A percentile compares a stretch with the other conserved stretches of the same genome.
Conservation (phyloP, 1,140 invertebrate genomes). For the Drosophila auraria region DNA sequence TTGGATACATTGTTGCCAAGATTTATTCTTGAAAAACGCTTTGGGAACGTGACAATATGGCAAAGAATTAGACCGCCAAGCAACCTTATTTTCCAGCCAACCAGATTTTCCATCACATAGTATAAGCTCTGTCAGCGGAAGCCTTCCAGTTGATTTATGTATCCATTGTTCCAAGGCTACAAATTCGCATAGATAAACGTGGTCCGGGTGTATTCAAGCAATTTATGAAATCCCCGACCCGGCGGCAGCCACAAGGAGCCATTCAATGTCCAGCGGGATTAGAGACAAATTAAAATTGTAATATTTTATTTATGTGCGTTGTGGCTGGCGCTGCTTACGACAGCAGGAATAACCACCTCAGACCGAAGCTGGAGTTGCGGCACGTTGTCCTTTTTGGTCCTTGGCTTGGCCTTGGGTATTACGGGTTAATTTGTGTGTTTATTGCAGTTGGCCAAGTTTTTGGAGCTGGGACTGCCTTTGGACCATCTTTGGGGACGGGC, state of each 20-base stretch:
- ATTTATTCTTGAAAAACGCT: not conserved
- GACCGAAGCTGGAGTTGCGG: slow-evolving; percentile 56
- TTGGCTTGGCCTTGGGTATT: slow-evolving; percentile 68
- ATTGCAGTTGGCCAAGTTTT: slow-evolving; percentile 82
- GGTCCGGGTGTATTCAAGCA: slow-evolving; percentile 49
- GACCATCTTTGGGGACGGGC: slow-evolving; percentile 41
- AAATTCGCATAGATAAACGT: slow-evolving; percentile 44
- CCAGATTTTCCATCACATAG: slow-evolving; percentile 11
- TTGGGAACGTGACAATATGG: not conserved
- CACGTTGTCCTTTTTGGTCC: slow-evolving; percentile 69
- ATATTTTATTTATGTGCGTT: slow-evolving; percentile 81
- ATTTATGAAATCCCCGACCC: slow-evolving; percentile 63
- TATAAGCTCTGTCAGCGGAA: slow-evolving; percentile 56
- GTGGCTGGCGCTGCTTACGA: slow-evolving; percentile 30
- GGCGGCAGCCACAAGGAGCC: slow-evolving; percentile 37
- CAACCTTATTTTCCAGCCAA: slow-evolving; percentile 8
- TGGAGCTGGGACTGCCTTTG: slow-evolving; percentile 36
- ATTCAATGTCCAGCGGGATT: slow-evolving; percentile 72
- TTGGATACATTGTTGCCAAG: not conserved
- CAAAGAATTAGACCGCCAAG: not conserved
- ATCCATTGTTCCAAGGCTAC: slow-evolving; percentile 30
- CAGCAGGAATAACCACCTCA: slow-evolving; percentile 31
- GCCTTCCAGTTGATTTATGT: slow-evolving; percentile 69
- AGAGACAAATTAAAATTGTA: slow-evolving; percentile 84
- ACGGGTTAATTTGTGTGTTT: slow-evolving; percentile 84